A percentile compares a stretch with the other conserved stretches of the same genome.
Conservation (phyloP, 1,140 invertebrate species). For the Lepeophtheirus salmonis region DNA sequence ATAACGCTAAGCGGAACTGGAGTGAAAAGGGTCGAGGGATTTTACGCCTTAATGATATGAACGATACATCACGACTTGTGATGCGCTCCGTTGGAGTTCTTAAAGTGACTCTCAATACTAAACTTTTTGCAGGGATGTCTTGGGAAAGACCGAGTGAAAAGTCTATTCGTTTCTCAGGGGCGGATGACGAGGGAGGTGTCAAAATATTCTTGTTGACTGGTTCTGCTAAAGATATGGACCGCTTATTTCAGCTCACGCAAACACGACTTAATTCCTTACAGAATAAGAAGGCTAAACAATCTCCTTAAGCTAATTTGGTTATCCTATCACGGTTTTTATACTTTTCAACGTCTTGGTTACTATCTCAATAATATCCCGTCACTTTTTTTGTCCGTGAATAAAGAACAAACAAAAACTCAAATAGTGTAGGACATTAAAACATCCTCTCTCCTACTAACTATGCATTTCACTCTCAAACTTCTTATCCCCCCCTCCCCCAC, state of each 20-base stretch:
- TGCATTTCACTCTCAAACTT: too few species aligned
- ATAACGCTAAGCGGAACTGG: constrained; percentile 49
- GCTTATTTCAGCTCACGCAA: background rate
- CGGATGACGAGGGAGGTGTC: constrained; percentile 57
- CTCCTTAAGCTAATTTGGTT: too few species aligned
- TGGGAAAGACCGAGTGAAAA: constrained; percentile 64
- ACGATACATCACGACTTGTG: constrained; percentile 43
- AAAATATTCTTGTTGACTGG: constrained; percentile 65
- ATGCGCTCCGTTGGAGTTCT: constrained; percentile 68
- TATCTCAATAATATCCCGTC: too few species aligned
- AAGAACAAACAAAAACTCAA: too few species aligned
- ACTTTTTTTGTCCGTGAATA: too few species aligned
- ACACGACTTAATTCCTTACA: background rate
- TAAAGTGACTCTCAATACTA: constrained; percentile 75
- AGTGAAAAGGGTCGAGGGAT: constrained; percentile 71
- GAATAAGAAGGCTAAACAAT: too few species aligned
- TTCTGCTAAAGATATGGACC: background rate
- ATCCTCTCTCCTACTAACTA: too few species aligned
- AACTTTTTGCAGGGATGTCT: constrained; percentile 80
- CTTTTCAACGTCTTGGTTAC: too few species aligned
- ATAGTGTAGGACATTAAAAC: too few species aligned
- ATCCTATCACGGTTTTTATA: too few species aligned
- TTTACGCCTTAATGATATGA: constrained; percentile 32
- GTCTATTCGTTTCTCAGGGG: constrained; percentile 66
- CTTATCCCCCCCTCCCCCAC: too few species aligned